These are phyloP conservation scores for Atethmia centrago DNA, from an alignment of 2,888 invertebrate genomes.

Conservation along the genomic window DNA sequence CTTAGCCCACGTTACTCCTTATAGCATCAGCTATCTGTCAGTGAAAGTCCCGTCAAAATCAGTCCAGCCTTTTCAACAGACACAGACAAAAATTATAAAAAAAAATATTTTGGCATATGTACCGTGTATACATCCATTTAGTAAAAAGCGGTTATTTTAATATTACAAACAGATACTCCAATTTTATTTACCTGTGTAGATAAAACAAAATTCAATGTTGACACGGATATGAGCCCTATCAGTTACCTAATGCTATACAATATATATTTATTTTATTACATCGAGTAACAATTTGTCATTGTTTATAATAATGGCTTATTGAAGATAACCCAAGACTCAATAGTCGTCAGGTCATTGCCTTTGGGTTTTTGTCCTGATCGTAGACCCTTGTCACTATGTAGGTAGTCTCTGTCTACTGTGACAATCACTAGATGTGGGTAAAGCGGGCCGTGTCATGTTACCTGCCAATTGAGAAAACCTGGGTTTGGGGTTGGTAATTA, in stretches of 20 bases:
- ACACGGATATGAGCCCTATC: conserved; percentile 28
- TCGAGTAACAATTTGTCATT: conserved; percentile 33
- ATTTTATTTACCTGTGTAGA: no score
- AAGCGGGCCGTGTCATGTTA: conserved; percentile 22
- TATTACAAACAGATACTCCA: no score
- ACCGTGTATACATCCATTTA: no score
- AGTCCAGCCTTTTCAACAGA: no score
- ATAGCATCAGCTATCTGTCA: no score
- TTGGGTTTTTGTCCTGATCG: conserved; percentile 23
- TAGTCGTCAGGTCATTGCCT: conserved; percentile 62
- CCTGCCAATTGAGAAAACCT: conserved; percentile 25
- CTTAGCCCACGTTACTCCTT: no score
- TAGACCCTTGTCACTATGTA: conserved; percentile 31
- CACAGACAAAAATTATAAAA: no score
- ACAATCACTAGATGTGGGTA: conserved; percentile 26
- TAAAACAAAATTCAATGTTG: conserved; percentile 3
- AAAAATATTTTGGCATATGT: no score
- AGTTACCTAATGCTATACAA: not conserved
- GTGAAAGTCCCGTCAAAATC: no score
- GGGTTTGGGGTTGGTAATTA: conserved; percentile 4
- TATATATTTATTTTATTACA: conserved; percentile 22
- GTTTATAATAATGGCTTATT: conserved; percentile 40
- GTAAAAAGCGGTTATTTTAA: no score
- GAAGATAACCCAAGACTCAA: conserved; percentile 59
- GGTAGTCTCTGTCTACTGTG: not conserved